Base-by-base conservation (phyloP, 2,888 invertebrate genomes). In the Acanthopleura granulata region DNA sequence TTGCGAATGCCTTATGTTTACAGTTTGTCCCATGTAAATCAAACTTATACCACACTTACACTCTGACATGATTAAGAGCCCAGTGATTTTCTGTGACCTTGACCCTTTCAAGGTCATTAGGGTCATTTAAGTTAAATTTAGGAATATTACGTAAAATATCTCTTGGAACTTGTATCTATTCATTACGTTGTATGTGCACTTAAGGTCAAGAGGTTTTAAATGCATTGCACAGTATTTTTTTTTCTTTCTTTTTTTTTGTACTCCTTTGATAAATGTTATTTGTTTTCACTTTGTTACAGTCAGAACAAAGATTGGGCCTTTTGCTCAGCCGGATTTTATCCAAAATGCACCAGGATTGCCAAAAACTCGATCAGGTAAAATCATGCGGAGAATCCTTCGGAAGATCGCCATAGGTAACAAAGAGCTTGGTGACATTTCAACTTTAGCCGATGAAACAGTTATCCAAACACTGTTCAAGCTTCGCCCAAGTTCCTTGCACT, bases 281-380 rank as follows among this genome's bases (percentile, higher is more conserved):
- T 74, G 25, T 18, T 9, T 57, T 40, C 40, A 49, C 71, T 75
- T 84, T 91, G 40, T 81, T 86, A 22, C 93, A 92, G 97, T 99
- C 0, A 93, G 99, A 71, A 94, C 83, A 72, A 94, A 95, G 85
- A 99, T 99, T 84, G 99, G 99, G 0, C 95, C 98, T 0, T 98
- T 99, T 90, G 99, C 99, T 0, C 94, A 95, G 85, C 99, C 99
- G 0, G 99, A 99, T 89, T 94, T 95, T 57, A 94, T 99, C 76
- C 99, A 99, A 81, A 94, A 96, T 89, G 98, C 98, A 0, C 96
- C 97, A 0, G 95, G 95, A 0, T 92, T 99, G 79, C 99, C 99
- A 0, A 98, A 99, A 91, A 98, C 98, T 0, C 93, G 98, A 72
- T 98, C 98, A 0, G 99, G 99, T 0, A 99, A 99, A 92, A 98